Evolutionary conservation across 92 coral and sea anemone genomes (phyloP), one percentile per base, ranked within the genome.

Genomic region (Epizoanthus fatuus): DNA sequence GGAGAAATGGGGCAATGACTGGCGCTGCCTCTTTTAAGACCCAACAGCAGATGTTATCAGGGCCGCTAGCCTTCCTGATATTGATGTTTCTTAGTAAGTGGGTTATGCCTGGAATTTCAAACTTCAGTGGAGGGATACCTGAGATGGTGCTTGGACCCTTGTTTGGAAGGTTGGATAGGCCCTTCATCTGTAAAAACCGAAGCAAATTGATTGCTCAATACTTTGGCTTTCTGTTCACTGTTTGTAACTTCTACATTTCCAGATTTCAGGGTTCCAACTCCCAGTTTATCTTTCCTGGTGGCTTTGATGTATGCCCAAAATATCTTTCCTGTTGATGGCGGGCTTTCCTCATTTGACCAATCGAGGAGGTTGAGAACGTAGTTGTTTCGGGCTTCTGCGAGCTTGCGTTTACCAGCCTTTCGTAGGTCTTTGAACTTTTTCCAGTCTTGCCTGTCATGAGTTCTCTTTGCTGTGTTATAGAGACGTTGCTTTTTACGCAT

Each of bases 11-110:
- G 38, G 58, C 37, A 72, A 47, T 72, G 60, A 72, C 72, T 7
- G 62, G 17, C n/a, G 81, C 59, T 40, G 79, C 79, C 38, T 72
- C 62, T 72, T 72, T 72, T 14, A 72, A 9, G 32, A 72, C 58
- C 79, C 79, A 72, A 35, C 79, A 73, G 58, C 1, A 54, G 58
- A 54, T 54, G 58, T 54, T 54, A n/a, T 54, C 58, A 54, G 58
- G 58, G 58, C 17, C 58, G 58, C 58, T 54, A n/a, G 58, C 58
- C 58, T 54, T 54, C 58, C 13, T 54, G 58, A 54, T 22, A 22
- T 22, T 22, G 25, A 22, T 22, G 25, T 22, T 22, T 22, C 25
- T 22, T 22, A 22, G 25, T 22, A 22, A 22, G 25, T 22, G 25
- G 25, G 25, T 22, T 22, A 22, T 22, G 25, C 25, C 25, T 22